Evolutionary conservation across 2,797 vertebrate species (phyloP), one percentile per base, ranked within the genome.

Genomic region (Acrossocheilus fasciatus): DNA sequence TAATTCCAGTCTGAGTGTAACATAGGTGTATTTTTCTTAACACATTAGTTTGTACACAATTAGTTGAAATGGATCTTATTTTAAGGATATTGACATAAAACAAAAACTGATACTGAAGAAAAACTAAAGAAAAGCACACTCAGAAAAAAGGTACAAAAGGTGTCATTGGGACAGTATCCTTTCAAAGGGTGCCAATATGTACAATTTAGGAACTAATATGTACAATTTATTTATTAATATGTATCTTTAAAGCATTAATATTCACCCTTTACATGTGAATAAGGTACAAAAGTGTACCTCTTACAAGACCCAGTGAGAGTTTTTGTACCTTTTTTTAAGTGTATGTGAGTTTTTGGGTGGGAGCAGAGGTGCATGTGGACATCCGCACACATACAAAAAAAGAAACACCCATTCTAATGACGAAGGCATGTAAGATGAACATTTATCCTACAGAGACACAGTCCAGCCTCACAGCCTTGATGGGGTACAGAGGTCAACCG

Each of bases 371-470:
- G 20, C 43, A 34, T 18, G n/a, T 39, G 52, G 70, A 69, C 47
- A 17, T 23, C 10, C 15, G 14, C 15, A 82, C 50, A 50, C 5
- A 9, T n/a, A n/a, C n/a, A 57, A 54, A 20, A 54, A 18, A 8
- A 17, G 2, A 66, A 34, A 39, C 18, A 54, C 23, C 57, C 34
- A 76, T 54, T 66, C n/a, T 64, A 78, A 57, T 34, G 36, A 41
- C 77, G 66, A 74, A 85, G n/a, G 15, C 34, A 18, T 69, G 34
- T 54, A 47, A 78, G 39, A 57, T 70, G 12, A 69, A 43, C 57
- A 79, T 41, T 79, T 41, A 4, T 59, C 7, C 34, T 41, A 74
- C 12, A 69, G 23, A 57, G 54, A 30, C 64, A 26, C 62, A 68
- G 20, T 30, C 9, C 11, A 78, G n/a, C 36, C 66, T 54, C 12